Conservation (phyloP, 2,888 invertebrate species). For the Poecilobothrus nobilitatus region DNA sequence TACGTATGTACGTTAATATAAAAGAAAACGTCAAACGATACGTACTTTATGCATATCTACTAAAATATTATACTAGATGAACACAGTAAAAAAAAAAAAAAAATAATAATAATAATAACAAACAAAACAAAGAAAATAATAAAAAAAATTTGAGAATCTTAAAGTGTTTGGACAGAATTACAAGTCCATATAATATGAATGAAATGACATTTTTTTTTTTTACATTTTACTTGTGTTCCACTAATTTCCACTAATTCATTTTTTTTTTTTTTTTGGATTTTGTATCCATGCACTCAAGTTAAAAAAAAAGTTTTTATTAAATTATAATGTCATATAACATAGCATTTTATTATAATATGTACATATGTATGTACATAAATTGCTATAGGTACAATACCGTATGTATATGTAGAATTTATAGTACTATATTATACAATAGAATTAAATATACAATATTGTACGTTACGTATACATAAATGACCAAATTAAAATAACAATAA, state of each 20-base stretch:
- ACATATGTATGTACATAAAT: neutral
- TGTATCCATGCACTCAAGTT: slow-evolving; percentile 4
- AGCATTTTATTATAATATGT: too few relatives aligned
- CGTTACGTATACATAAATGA: neutral
- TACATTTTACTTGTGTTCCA: neutral
- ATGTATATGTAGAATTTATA: neutral
- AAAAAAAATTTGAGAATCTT: neutral
- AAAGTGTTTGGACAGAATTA: slow-evolving; percentile 1
- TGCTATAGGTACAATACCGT: neutral
- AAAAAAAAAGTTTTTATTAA: neutral
- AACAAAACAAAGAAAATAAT: too few relatives aligned
- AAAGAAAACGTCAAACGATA: too few relatives aligned
- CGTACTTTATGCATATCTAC: too few relatives aligned
- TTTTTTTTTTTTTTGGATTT: neutral
- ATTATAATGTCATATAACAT: neutral
- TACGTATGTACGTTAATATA: too few relatives aligned
- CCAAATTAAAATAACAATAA: neutral
- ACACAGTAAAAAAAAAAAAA: too few relatives aligned
- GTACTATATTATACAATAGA: too few relatives aligned
- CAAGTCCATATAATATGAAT: neutral
- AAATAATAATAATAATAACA: too few relatives aligned
- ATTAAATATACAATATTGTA: neutral
- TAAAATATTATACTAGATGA: too few relatives aligned
- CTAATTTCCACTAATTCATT: slow-evolving; percentile 5
- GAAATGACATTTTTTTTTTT: neutral